Percentiles rank a stretch among this genome's conserved stretches.
These are phyloP conservation scores for Vulpes vulpes DNA, from an alignment of 2,113 vertebrate species.

Conservation along the genomic window DNA sequence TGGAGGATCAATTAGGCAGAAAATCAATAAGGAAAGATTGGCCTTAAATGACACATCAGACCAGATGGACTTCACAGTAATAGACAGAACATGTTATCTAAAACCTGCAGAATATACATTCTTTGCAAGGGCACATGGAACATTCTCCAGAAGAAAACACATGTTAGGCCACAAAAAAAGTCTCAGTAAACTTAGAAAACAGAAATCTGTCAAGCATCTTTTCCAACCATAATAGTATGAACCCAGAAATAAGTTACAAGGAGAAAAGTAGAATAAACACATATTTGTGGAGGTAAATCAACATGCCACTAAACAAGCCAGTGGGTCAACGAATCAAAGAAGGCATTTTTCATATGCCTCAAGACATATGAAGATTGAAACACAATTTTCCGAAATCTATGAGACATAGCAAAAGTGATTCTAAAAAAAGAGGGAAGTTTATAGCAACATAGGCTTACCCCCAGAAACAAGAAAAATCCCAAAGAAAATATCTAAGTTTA, in stretches of 20 bases:
- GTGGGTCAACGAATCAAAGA: not conserved
- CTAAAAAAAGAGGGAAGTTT: not conserved
- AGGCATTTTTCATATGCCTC: not conserved
- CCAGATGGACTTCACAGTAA: not conserved
- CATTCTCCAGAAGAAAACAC: not conserved
- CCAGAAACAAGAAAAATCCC: not conserved
- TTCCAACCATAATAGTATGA: not conserved
- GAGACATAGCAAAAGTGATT: not conserved
- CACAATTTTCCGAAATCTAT: not conserved
- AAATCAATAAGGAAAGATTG: not conserved
- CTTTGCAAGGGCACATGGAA: not conserved
- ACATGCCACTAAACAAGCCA: not conserved
- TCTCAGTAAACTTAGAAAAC: not conserved
- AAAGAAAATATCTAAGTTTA: not conserved
- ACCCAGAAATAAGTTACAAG: not conserved
- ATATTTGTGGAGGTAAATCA: not conserved
- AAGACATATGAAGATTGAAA: not conserved
- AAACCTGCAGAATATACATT: not conserved
- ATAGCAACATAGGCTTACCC: not conserved
- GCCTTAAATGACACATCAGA: not conserved
- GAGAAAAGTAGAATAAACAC: not conserved
- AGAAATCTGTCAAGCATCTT: not conserved
- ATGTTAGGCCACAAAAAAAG: not conserved
- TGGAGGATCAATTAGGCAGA: not conserved
- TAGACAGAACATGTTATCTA: not conserved